Evolutionary conservation across 2,113 vertebrate species (phyloP).

Genomic region (Morphnarchus princeps): DNA sequence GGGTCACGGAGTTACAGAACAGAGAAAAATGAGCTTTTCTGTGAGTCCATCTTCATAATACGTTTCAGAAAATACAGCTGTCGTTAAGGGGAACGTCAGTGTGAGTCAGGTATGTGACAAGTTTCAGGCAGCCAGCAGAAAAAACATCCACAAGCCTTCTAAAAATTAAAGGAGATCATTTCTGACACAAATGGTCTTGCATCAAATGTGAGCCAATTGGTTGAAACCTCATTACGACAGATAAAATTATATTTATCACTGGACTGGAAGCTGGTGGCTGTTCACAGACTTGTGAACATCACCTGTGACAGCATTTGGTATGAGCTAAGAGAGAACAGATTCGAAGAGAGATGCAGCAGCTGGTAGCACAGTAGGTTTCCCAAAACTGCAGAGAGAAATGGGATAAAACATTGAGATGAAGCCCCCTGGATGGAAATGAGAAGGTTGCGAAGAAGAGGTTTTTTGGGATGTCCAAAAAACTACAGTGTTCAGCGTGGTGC

Average conservation of each 20-base stretch:
- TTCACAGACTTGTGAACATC: not conserved
- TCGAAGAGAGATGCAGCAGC: not conserved
- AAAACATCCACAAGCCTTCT: not conserved
- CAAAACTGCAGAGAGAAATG: not conserved
- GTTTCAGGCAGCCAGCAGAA: not conserved
- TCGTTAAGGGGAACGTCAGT: not conserved
- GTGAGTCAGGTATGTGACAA: not conserved
- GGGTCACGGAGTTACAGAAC: not conserved
- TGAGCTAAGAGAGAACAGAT: not conserved
- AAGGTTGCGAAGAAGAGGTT: not conserved
- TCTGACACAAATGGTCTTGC: not conserved
- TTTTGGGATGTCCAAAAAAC: not conserved
- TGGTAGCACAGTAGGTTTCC: slow-evolving; percentile 31
- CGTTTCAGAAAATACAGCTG: not conserved
- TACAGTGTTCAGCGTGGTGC: accelerated
- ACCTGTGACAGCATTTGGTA: not conserved
- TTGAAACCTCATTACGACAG: slow-evolving; percentile 2
- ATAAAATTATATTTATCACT: slow-evolving; percentile 10
- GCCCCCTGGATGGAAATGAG: not conserved
- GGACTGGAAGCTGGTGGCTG: slow-evolving; percentile 2
- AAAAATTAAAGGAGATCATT: not conserved
- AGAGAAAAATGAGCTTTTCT: not conserved
- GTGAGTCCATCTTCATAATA: not conserved
- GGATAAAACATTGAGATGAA: not conserved
- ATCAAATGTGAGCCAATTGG: not conserved